Evolutionary conservation across 2,797 vertebrate species (phyloP).

Genomic region (Enteromius viviparus): DNA sequence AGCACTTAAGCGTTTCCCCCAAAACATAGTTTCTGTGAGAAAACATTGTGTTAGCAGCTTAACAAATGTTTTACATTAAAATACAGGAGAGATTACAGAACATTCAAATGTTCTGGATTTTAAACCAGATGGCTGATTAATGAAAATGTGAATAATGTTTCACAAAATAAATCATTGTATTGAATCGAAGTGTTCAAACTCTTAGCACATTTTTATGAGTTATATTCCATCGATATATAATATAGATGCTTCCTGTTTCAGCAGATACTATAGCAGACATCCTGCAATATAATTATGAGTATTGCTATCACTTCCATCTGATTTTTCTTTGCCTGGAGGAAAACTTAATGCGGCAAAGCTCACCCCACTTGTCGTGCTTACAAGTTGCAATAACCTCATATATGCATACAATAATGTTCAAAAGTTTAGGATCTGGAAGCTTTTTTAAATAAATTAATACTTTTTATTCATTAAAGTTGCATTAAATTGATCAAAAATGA

Average conservation of each 20-base stretch:
- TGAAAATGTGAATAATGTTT: not conserved
- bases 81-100: not conserved
- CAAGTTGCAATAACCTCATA: not conserved
- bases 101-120: not conserved
- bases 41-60: not conserved
- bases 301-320: slow-evolving; percentile 2
- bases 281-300: not conserved
- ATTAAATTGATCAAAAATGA: not conserved
- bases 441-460: not conserved
- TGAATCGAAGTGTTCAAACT: not conserved
- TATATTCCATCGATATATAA: not conserved
- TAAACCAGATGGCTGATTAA: not conserved
- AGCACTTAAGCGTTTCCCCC: no score
- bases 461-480: not conserved
- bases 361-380: not conserved
- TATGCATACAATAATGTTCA: not conserved
- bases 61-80: not conserved
- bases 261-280: slow-evolving; percentile 1
- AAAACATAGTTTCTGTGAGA: not conserved
- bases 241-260: not conserved
- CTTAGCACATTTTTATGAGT: not conserved
- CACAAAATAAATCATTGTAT: not conserved
- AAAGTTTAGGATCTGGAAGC: not conserved
- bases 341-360: not conserved
- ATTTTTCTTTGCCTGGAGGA: slow-evolving; percentile 1